Percentiles rank a stretch among this genome's conserved stretches.
Conservation (phyloP, 2,888 invertebrate species). For the Lutraria lutraria region DNA sequence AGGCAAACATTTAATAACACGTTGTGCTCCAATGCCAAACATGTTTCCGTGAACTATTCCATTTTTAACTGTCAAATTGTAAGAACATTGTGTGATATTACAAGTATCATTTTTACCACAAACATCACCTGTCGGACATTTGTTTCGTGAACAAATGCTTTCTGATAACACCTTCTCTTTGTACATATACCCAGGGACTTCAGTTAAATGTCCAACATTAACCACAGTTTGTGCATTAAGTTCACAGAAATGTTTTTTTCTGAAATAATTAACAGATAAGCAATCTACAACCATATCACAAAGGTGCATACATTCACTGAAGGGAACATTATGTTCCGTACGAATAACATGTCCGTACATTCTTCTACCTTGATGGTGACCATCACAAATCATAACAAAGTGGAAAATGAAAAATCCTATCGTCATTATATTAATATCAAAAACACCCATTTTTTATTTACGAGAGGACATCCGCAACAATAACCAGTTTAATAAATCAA, state of each 20-base stretch:
- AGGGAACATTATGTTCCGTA: not conserved
- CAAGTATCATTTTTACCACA: not conserved
- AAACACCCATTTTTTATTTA: no score
- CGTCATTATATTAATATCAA: no score
- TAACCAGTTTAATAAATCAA: no score
- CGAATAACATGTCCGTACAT: not conserved
- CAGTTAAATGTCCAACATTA: not conserved
- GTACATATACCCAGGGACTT: not conserved
- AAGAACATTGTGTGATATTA: not conserved
- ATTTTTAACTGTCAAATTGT: not conserved
- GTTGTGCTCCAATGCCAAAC: not conserved
- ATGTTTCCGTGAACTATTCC: not conserved
- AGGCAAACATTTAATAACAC: constrained; percentile 1
- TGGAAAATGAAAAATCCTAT: no score
- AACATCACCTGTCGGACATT: not conserved
- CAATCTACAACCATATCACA: not conserved
- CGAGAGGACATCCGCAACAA: no score
- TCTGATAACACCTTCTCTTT: not conserved
- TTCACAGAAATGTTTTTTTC: not conserved
- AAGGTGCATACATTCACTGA: not conserved
- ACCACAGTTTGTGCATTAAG: not conserved
- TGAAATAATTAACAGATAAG: not conserved
- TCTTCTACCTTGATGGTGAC: not conserved
- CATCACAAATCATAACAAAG: not conserved
- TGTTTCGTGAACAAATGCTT: not conserved